Evolutionary conservation across 2,888 invertebrate genomes (phyloP), one percentile per base, ranked within the genome.

Genomic region (Crepidodera aurea): DNA sequence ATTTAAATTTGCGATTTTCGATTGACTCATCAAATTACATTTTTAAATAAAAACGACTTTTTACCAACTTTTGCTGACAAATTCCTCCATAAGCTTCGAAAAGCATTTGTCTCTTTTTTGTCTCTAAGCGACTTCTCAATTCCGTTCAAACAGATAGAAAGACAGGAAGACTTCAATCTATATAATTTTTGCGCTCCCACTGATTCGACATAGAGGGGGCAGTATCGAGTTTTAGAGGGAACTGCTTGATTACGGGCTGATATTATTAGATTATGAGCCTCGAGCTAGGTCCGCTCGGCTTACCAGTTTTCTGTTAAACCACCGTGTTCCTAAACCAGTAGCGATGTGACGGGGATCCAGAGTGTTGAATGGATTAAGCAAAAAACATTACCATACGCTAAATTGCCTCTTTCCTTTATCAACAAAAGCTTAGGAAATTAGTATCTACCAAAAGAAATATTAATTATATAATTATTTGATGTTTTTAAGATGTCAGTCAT

Each of bases 191-290:
- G 22, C 13, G 15, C 22, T 44, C 46, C 25, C 32, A 46, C 44
- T 34, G 55, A 46, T 46, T 46, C 32, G 13, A 40, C 46, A 32
- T 32, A 39, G 44, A 62, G 50, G 39, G 57, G 55, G 13, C 39
- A 57, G 57, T 62, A 58, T 58, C 53, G 62, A 46, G 54, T 58
- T 58, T 58, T 57, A 54, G 46, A 46, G 59, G 48, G 64, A 56
- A 75, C 69, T 74, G 71, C 73, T 75, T 77, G 76, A 77, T 77
- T 76, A 77, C 76, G 73, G 72, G 72, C 71, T 73, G 75, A 74
- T 73, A 76, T 77, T 77, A 77, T 77, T 76, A 75, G 76, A 76
- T 77, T 77, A 76, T 75, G 70, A 64, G 75, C 75, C 75, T 69
- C 67, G 62, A 56, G 70, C 64, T 55, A 69, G 67, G 69, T 65